phyloP scores from a whole-genome alignment of 2,113 vertebrate genomes.

The Chamaea fasciata region DNA sequence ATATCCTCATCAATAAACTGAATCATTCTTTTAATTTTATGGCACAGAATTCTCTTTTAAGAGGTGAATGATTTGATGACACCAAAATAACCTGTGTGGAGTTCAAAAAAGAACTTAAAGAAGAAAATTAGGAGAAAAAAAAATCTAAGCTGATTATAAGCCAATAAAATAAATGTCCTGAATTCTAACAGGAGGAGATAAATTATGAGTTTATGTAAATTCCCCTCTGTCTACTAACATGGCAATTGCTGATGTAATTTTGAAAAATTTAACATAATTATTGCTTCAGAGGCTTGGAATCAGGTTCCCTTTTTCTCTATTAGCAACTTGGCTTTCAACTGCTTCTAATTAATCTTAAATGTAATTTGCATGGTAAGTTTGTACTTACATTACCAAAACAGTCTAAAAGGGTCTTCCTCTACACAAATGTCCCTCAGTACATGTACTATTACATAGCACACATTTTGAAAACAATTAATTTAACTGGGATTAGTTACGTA shows the following conservation, averaged over 20 bases:
- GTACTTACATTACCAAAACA: neutral
- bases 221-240: neutral
- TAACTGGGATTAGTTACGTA: constrained; percentile 64
- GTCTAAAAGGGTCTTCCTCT: neutral
- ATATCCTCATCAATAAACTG: constrained; percentile 56
- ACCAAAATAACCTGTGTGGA: constrained; percentile 58
- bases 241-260: neutral
- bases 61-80: constrained; percentile 64
- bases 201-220: neutral
- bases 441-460: neutral
- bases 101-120: neutral
- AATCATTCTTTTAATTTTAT: constrained; percentile 68
- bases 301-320: neutral
- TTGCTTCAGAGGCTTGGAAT: constrained; percentile 25
- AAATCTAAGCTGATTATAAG: neutral
- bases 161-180: neutral
- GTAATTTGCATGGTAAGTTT: neutral
- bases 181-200: neutral
- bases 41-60: constrained; percentile 46
- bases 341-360: neutral
- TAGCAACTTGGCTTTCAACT: neutral
- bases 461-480: constrained; percentile 58
- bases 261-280: constrained; percentile 28
- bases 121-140: constrained; percentile 17
- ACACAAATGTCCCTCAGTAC: neutral